Percentiles rank a stretch among this genome's conserved stretches.
These are phyloP conservation scores for Colinus virginianus DNA, from an alignment of 2,113 vertebrate genomes.

Conservation along the genomic window DNA sequence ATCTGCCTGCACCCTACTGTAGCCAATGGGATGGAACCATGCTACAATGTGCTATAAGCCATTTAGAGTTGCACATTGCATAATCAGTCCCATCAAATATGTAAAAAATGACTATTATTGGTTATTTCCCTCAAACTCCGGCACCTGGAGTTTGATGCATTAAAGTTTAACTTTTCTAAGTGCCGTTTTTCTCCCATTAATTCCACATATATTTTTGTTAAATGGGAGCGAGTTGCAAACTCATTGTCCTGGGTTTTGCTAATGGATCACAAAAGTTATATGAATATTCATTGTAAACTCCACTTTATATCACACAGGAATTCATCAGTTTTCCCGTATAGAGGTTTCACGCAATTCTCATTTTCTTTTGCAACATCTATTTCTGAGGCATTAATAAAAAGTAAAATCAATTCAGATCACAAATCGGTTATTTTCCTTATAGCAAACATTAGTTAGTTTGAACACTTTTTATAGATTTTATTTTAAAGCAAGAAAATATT, in stretches of 20 bases:
- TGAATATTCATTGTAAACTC: conserved; percentile 81
- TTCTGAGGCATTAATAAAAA: conserved; percentile 64
- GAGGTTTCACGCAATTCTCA: conserved; percentile 51
- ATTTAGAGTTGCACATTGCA: conserved; percentile 91
- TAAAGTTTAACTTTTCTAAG: conserved; percentile 83
- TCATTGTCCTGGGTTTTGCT: conserved; percentile 78
- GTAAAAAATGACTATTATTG: conserved; percentile 89
- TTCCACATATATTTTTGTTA: conserved; percentile 73
- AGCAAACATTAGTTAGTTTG: conserved; percentile 65
- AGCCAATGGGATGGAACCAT: conserved; percentile 91
- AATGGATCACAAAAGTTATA: conserved; percentile 73
- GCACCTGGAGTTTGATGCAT: conserved; percentile 86
- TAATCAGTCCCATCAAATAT: conserved; percentile 91
- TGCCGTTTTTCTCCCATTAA: conserved; percentile 76
- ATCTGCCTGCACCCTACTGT: conserved; percentile 96
- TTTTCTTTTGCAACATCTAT: conserved; percentile 69
- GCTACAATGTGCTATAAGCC: conserved; percentile 90
- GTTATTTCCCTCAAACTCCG: conserved; percentile 85
- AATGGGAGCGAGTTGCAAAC: conserved; percentile 63
- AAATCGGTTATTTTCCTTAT: conserved; percentile 69
- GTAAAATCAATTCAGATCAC: conserved; percentile 62
- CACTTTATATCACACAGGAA: conserved; percentile 68
- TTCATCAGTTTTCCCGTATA: conserved; percentile 73
- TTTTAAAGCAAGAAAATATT: conserved; percentile 46
- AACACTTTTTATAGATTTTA: conserved; percentile 55